Base-by-base conservation (phyloP, 1,140 invertebrate species). In the Drosophila lacteicornis region DNA sequence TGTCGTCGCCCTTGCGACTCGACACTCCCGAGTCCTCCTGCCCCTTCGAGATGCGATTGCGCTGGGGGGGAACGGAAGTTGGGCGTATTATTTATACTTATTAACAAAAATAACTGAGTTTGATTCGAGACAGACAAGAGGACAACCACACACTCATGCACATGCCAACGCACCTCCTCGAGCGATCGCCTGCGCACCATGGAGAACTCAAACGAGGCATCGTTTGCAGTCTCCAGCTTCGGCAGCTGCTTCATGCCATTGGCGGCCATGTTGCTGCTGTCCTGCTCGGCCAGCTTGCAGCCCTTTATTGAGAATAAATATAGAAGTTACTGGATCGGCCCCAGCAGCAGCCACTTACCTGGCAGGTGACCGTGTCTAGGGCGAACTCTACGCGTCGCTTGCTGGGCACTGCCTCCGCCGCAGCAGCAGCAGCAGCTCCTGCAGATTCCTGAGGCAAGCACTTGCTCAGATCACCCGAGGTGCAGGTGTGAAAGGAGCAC, bases 21-120 rank as follows among this genome's bases (percentile, higher is more conserved):
- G 92, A 93, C 9, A 93, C 92, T 1, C 92, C 92, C 0, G 92
- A 93, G 53, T 93, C 92, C 61, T 93, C 92, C 46, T 83, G 78
- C 12, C 73, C 47, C 62, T 92, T 92, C 0, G 71, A 88, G 3
- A 58, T 70, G 8, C 91, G 88, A 51, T 79, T 86, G 4, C 87
- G 91, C 91, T 92, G 40, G 11, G 7, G 12, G n/a, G 9, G 59
- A 63, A 9, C 9, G 9, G 5, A 4, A 11, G 4, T 3, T 11
- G 7, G 46, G 0, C 15, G 3, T 36, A 36, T 70, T 47, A 33
- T 25, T 51, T 3, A 51, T 25, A 11, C 17, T 15, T 12, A 17
- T 11, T 9, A 19, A 19, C 19, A 19, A 19, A 19, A 19, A 19
- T 19, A 19, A 19, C 19, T n/a, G n/a, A 19, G 19, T 19, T 19